Base-by-base conservation (phyloP, 2,113 vertebrate species). In the Argyrosomus japonicus region DNA sequence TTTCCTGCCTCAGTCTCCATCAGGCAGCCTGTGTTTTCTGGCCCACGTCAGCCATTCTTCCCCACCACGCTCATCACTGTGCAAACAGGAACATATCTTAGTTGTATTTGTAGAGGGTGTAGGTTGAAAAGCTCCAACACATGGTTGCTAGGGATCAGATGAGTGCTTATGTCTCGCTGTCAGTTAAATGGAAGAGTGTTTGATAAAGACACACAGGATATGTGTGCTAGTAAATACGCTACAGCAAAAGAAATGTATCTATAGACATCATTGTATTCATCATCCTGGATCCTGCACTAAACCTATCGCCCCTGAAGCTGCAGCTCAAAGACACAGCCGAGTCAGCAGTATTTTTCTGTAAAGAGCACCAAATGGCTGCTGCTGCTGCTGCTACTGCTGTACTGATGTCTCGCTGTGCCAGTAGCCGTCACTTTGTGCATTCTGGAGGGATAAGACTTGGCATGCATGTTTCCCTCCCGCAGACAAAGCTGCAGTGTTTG, bases 31-130 rank as follows among this genome's bases (percentile, higher is more conserved):
- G n/a, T 74, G 84, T 73, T 79, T 74, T 84, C 50, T 77, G 74
- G 65, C 57, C 48, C 15, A 4, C 7, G 2, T n/a, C 47, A 6
- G 45, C 60, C 51, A 21, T 62, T 75, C 54, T 56, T 56, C 60
- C 40, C 57, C 36, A 19, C 43, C 18, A 3, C 11, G 56, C 65
- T 29, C 50, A 63, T 85, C 27, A 3, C 77, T 68, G 82, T 72
- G 74, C 79, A 89, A 89, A 86, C 82, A 91, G 45, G n/a, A 58
- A 63, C 77, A 86, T 87, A 53, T 84, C 81, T 82, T 29, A 54
- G 84, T 92, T 90, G 85, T 88, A 72, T 93, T 92, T 91, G 87
- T 69, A 25, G 56, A 86, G 69, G 61, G 58, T 57, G 58, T 62
- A 58, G 47, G 53, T 40, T 51, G n/a, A 65, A 50, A 32, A 81